A percentile compares a stretch with the other conserved stretches of the same genome.
These are phyloP conservation scores for Tetrax tetrax DNA, from an alignment of 2,113 vertebrate species.

Conservation along the genomic window DNA sequence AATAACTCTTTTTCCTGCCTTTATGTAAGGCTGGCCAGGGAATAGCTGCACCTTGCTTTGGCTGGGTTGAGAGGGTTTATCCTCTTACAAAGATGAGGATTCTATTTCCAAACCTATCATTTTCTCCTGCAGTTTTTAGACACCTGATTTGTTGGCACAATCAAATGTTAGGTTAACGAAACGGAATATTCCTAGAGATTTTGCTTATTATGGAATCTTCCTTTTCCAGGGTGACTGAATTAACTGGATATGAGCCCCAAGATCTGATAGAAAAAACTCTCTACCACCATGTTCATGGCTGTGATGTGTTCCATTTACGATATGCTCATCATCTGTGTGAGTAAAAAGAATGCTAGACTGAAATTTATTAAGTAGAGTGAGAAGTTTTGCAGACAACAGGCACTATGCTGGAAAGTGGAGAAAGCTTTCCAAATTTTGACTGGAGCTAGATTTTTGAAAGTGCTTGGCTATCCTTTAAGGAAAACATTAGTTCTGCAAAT, in stretches of 20 bases:
- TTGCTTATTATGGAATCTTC: constrained; percentile 1
- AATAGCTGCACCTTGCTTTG: constrained; percentile 26
- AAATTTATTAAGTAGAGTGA: neutral
- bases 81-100: constrained; percentile 25
- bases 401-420: neutral
- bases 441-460: neutral
- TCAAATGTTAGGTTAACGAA: neutral
- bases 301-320: constrained; percentile 90
- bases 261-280: constrained; percentile 96
- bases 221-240: constrained; percentile 86
- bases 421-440: neutral
- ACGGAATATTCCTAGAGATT: neutral
- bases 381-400: neutral
- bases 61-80: neutral
- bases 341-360: constrained; percentile 54
- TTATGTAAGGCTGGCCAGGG: neutral
- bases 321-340: constrained; percentile 91
- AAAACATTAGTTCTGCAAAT: constrained; percentile 23
- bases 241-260: constrained; percentile 94
- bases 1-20: constrained; percentile 20
- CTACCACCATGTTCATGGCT: constrained; percentile 92
- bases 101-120: constrained; percentile 56
- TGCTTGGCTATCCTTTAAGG: constrained; percentile 11
- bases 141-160: constrained; percentile 13
- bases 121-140: neutral